Conservation (phyloP, 2,888 invertebrate species). For the Tenthredo amoena region DNA sequence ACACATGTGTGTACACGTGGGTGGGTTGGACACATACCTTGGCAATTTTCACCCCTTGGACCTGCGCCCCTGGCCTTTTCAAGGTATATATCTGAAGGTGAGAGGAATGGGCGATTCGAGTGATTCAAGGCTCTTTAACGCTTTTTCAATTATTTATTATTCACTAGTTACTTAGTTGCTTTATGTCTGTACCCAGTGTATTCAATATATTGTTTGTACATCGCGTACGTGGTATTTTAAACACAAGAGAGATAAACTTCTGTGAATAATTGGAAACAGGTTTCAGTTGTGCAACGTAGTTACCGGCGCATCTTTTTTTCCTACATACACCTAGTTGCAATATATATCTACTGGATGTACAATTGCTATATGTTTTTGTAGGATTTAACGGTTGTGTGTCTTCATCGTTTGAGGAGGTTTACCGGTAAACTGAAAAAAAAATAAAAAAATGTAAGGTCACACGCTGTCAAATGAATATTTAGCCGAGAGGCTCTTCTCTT, state of each 20-base stretch:
- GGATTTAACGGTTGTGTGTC: not conserved
- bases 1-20: not conserved
- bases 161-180: not conserved
- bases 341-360: not conserved
- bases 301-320: not conserved
- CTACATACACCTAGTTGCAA: not conserved
- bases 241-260: slow-evolving; percentile 20
- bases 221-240: not conserved
- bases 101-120: not conserved
- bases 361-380: not conserved
- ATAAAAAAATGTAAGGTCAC: not conserved
- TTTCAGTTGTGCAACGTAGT: slow-evolving; percentile 39
- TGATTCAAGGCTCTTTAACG: not conserved
- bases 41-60: slow-evolving; percentile 26
- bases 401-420: not conserved
- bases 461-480: not conserved
- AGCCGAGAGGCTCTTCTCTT: not conserved
- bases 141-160: not conserved
- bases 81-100: not conserved
- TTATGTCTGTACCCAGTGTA: not conserved
- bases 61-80: not conserved
- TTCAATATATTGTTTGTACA: not conserved
- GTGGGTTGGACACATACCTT: not conserved
- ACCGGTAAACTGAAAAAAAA: not conserved
- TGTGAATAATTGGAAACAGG: slow-evolving; percentile 39